Percentiles rank a stretch among this genome's conserved stretches.
phyloP scores from a whole-genome alignment of 2,113 vertebrate species.

The Nibea coibor region DNA sequence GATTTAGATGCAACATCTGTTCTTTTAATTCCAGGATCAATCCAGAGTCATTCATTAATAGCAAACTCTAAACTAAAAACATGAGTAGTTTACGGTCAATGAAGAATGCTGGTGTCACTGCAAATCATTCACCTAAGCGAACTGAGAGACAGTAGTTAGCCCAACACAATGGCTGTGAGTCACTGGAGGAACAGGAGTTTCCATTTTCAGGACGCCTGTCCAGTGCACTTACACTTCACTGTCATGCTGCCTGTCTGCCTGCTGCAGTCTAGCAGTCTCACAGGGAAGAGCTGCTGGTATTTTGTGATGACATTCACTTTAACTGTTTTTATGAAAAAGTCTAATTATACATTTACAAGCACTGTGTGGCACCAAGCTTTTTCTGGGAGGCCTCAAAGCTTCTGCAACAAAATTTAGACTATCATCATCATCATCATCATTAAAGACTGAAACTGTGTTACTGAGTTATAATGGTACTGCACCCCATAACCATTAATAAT shows the following conservation, averaged over 20 bases:
- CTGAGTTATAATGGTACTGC: too few relatives aligned
- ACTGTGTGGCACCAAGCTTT: not conserved
- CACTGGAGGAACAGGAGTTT: constrained; percentile 14
- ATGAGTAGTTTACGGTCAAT: constrained; percentile 7
- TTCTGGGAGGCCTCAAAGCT: not conserved
- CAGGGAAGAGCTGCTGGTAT: not conserved
- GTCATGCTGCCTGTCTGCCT: constrained; percentile 22
- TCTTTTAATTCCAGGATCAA: constrained; percentile 33
- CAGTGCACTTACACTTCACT: constrained; percentile 8
- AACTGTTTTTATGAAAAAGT: not conserved
- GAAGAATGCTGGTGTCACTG: constrained; percentile 9
- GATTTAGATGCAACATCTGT: constrained; percentile 42
- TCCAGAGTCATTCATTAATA: constrained; percentile 30
- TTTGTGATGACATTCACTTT: not conserved
- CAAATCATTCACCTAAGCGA: constrained; percentile 23
- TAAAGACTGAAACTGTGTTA: too few relatives aligned
- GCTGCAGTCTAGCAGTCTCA: constrained; percentile 12
- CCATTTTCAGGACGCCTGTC: constrained; percentile 27
- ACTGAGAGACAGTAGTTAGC: not conserved
- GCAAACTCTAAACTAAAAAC: constrained; percentile 18
- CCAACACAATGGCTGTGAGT: not conserved
- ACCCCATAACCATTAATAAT: too few relatives aligned
- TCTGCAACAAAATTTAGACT: not conserved
- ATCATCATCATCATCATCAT: not conserved
- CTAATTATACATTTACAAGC: not conserved